A percentile compares a stretch with the other conserved stretches of the same genome.
These are phyloP conservation scores for Loriculus beryllinus DNA, from an alignment of 2,797 vertebrate species.

Conservation along the genomic window DNA sequence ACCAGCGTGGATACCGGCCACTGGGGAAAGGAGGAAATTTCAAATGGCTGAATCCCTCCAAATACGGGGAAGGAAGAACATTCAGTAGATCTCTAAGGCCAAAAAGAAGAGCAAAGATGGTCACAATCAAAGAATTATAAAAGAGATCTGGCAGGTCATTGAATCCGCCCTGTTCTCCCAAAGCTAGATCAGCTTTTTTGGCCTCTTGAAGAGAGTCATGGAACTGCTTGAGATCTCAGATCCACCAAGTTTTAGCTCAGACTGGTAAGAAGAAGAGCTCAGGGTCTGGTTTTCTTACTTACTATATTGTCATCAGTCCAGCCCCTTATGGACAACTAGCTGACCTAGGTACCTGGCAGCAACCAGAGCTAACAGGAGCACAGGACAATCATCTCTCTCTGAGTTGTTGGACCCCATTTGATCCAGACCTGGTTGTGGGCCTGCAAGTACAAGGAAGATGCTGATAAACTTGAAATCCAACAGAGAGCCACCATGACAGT, in stretches of 20 bases:
- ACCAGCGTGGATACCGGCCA: not conserved
- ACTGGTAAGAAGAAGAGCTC: not conserved
- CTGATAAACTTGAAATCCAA: not conserved
- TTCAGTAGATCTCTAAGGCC: not conserved
- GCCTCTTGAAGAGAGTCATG: not conserved
- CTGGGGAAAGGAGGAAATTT: not conserved
- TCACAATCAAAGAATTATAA: not conserved
- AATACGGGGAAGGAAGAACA: not conserved
- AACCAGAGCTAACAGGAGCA: not conserved
- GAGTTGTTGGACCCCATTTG: not conserved
- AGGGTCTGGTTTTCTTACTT: not conserved
- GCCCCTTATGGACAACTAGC: fast-evolving
- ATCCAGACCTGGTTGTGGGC: not conserved
- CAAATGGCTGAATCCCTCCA: not conserved
- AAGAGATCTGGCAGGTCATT: not conserved
- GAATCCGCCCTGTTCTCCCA: not conserved
- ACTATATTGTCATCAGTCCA: not conserved
- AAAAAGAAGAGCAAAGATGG: not conserved
- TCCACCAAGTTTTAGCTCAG: not conserved
- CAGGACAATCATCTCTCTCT: not conserved
- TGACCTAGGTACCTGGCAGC: not conserved
- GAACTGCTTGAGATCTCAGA: not conserved
- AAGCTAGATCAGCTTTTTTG: not conserved
- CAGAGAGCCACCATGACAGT: not conserved
- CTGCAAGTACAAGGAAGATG: not conserved